These are phyloP conservation scores for Oryctolagus cuniculus DNA, from an alignment of 2,113 vertebrate genomes.

Conservation along the genomic window DNA sequence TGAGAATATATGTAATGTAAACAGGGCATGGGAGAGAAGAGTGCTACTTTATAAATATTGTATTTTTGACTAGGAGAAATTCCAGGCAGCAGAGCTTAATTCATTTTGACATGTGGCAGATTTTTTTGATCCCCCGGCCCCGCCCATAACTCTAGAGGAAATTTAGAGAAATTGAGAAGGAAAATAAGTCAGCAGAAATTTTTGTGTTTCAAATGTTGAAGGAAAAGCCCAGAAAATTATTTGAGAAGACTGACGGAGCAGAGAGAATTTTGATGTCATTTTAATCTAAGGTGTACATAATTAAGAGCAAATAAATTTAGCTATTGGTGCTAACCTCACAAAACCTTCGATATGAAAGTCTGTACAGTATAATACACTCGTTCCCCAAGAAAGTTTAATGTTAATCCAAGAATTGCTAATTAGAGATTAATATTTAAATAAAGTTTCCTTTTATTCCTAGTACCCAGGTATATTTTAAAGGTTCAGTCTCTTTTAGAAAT, in stretches of 20 bases:
- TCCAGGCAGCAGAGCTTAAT: neutral
- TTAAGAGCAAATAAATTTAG: neutral
- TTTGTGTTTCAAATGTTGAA: neutral
- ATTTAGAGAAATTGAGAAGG: neutral
- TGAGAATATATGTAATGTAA: neutral
- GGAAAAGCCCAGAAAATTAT: neutral
- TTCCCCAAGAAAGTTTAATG: neutral
- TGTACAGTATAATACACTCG: neutral
- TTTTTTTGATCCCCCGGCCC: neutral
- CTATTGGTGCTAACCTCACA: neutral
- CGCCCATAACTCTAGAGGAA: neutral
- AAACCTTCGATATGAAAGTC: neutral
- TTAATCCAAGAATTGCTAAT: neutral
- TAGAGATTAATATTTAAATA: constrained; percentile 18
- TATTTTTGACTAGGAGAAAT: neutral
- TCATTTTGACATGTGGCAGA: neutral
- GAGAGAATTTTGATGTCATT: neutral
- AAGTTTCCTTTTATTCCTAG: constrained; percentile 10
- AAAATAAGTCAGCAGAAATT: neutral
- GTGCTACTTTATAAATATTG: neutral
- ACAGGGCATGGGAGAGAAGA: neutral
- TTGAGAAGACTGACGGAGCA: neutral
- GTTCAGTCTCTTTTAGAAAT: neutral
- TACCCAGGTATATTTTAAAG: neutral
- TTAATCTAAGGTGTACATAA: neutral